A percentile compares a stretch with the other conserved stretches of the same genome.
These are phyloP conservation scores for Barbus barbus DNA, from an alignment of 2,113 vertebrate genomes.

Conservation along the genomic window DNA sequence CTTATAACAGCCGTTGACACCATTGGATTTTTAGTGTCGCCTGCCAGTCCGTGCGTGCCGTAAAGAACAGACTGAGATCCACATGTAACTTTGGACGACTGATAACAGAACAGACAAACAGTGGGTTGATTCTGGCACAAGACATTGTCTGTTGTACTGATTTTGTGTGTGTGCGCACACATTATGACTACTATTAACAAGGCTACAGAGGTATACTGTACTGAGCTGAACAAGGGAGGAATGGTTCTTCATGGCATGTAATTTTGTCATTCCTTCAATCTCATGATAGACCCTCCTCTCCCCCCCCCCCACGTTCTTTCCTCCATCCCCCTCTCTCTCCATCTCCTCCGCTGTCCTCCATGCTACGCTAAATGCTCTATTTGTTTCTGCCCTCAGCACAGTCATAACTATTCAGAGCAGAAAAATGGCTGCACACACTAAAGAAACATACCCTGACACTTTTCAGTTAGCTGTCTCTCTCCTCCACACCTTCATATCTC, in stretches of 20 bases:
- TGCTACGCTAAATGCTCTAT: slow-evolving; percentile 44
- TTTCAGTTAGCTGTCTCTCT: slow-evolving; percentile 43
- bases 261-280: slow-evolving; percentile 36
- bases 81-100: slow-evolving; percentile 27
- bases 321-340: slow-evolving; percentile 10
- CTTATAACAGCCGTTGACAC: slow-evolving; percentile 8
- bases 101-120: slow-evolving; percentile 39
- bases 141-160: slow-evolving; percentile 31
- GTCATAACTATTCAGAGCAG: slow-evolving; percentile 53
- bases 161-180: slow-evolving; percentile 5
- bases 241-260: background rate
- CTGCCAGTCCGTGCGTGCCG: background rate
- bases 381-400: slow-evolving; percentile 48
- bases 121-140: slow-evolving; percentile 32
- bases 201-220: slow-evolving; percentile 35
- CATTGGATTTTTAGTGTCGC: background rate
- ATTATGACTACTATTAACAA: slow-evolving; percentile 24
- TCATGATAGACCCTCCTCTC: slow-evolving; percentile 1
- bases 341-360: slow-evolving; percentile 24
- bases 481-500: slow-evolving; percentile 40
- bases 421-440: slow-evolving; percentile 28
- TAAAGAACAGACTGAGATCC: slow-evolving; percentile 32
- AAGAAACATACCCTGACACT: slow-evolving; percentile 38
- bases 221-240: slow-evolving; percentile 36
- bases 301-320: background rate